Base-by-base conservation (phyloP, 2,888 invertebrate genomes). In the Nomada goodeniana region DNA sequence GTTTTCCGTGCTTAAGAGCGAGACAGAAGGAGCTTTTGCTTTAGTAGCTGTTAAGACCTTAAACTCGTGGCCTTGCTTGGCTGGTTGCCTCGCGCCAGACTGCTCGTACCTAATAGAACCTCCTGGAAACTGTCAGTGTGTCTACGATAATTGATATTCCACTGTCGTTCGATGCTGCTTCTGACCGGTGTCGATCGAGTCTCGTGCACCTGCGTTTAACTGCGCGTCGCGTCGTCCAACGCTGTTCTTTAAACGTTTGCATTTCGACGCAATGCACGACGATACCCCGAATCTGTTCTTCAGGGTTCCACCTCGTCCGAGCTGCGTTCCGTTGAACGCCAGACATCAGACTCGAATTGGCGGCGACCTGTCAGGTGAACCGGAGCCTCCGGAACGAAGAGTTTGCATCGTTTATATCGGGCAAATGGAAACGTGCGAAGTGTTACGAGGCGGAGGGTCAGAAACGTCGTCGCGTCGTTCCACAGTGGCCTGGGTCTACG, bases 31-130 rank as follows among this genome's bases (percentile, higher is more conserved):
- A 91, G 92, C 91, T 92, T 91, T 91, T 89, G 90, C 92, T 92
- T 93, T 93, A 93, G 93, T 93, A 92, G 93, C 93, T 93, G 93
- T 93, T 93, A 93, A 92, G 90, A 92, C 90, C 90, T 92, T 90
- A 90, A 91, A 90, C 90, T 89, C 86, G 83, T 83, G 77, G 82
- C 86, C 80, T 76, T 80, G 83, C 86, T 60, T 67, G 76, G 65
- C 77, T 76, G 80, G 29, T 53, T 69, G 80, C n/a, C 76, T 72
- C 15, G 71, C 72, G 71, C 70, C 72, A 64, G 68, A 68, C 82
- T 61, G 68, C 80, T 63, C 60, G 29, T 55, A 52, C 65, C 72
- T 80, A 80, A 81, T 82, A 82, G 73, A 73, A 73, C 69, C 83
- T 76, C 83, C 79, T 75, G 53, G 71, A 82, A 68, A 59, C 59